A percentile compares a stretch with the other conserved stretches of the same genome.
phyloP scores from a whole-genome alignment of 1,140 invertebrate genomes.

The Campodea augens region DNA sequence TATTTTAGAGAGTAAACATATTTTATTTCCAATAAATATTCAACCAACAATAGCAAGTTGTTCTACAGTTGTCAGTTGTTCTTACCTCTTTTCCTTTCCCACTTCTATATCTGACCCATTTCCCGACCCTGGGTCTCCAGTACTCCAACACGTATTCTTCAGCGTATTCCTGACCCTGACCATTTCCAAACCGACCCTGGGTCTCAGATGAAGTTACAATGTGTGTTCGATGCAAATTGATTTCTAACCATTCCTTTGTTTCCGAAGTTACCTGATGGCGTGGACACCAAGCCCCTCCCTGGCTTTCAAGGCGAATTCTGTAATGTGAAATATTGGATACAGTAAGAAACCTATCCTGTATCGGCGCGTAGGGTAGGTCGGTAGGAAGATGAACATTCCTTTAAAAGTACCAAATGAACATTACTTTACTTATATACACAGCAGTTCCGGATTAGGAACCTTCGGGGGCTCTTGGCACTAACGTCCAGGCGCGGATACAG shows the following conservation, averaged over 20 bases:
- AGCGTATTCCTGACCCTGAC: constrained; percentile 75
- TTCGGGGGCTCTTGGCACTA: no score
- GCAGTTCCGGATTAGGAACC: no score
- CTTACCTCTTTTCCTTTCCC: constrained; percentile 48
- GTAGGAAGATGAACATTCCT: no score
- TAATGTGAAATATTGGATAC: constrained; percentile 20
- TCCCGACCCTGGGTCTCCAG: constrained; percentile 41
- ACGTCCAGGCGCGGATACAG: no score
- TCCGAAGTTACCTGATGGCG: constrained; percentile 49
- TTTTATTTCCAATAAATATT: no score
- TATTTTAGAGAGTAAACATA: no score
- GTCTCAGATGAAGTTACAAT: constrained; percentile 72
- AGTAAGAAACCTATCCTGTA: no score
- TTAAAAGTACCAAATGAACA: no score
- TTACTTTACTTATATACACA: no score
- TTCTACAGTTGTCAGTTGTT: no score
- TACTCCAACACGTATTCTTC: constrained; percentile 73
- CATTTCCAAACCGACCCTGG: constrained; percentile 83
- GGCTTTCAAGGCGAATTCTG: constrained; percentile 67
- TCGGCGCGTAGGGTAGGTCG: no score
- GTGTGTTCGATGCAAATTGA: constrained; percentile 55
- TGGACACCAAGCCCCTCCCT: constrained; percentile 88
- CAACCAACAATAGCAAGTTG: no score
- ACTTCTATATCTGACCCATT: constrained; percentile 63
- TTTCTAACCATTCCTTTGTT: constrained; percentile 66